These are phyloP conservation scores for Egretta garzetta DNA, from an alignment of 2,113 vertebrate species.

Conservation along the genomic window DNA sequence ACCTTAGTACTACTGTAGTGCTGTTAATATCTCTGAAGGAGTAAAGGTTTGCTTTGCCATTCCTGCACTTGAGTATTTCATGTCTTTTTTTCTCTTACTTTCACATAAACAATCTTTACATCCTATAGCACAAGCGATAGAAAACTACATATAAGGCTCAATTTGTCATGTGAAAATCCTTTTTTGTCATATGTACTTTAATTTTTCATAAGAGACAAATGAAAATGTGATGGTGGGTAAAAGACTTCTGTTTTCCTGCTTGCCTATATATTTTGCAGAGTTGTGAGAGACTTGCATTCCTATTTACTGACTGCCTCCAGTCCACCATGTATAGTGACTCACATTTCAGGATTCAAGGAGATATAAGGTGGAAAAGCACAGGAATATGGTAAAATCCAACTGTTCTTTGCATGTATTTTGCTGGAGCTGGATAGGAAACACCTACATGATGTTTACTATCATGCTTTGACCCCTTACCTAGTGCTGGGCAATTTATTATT, in stretches of 20 bases:
- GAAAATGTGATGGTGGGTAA: not conserved
- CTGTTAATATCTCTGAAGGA: not conserved
- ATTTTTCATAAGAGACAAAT: not conserved
- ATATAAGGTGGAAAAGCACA: not conserved
- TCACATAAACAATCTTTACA: not conserved
- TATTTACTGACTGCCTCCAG: not conserved
- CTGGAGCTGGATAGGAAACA: not conserved
- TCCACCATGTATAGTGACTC: not conserved
- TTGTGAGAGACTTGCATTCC: not conserved
- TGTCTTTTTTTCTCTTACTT: not conserved
- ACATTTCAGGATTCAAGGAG: not conserved
- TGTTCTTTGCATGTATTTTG: not conserved
- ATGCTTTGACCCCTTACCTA: not conserved
- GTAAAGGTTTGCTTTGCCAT: not conserved
- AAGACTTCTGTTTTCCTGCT: not conserved
- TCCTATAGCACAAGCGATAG: not conserved
- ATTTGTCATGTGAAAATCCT: not conserved
- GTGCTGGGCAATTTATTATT: not conserved
- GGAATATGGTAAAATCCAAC: not conserved
- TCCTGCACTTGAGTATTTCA: not conserved
- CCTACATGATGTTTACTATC: not conserved
- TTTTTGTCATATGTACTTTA: not conserved
- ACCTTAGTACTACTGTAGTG: not conserved
- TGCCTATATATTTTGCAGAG: not conserved
- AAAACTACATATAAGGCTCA: not conserved